Percentiles rank a stretch among this genome's conserved stretches.
These are phyloP conservation scores for Drosophila barbarae DNA, from an alignment of 2,888 invertebrate species.

Conservation along the genomic window DNA sequence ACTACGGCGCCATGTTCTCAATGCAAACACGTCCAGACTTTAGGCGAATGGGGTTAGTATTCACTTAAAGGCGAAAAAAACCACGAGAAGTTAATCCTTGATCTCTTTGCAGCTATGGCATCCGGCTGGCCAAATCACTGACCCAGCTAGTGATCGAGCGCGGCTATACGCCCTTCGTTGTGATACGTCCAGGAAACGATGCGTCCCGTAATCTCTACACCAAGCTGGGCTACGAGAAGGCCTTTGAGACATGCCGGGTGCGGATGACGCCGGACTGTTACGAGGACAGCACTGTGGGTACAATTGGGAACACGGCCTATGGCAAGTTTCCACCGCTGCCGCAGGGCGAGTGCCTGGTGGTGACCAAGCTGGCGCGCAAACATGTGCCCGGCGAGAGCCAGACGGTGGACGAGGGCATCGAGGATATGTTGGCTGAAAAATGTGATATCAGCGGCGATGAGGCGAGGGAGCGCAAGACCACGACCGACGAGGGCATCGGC, in stretches of 20 bases:
- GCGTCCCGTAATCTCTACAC: slow-evolving; percentile 91
- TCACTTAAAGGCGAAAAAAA: neutral
- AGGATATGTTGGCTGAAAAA: slow-evolving; percentile 80
- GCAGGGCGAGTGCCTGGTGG: slow-evolving; percentile 56
- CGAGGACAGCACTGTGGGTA: slow-evolving; percentile 58
- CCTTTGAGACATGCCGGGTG: slow-evolving; percentile 89
- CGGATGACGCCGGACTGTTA: slow-evolving; percentile 83
- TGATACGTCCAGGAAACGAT: slow-evolving; percentile 92
- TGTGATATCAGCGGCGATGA: slow-evolving; percentile 79
- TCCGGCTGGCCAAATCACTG: slow-evolving; percentile 85
- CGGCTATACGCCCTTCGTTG: slow-evolving; percentile 91
- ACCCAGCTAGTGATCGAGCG: slow-evolving; percentile 85
- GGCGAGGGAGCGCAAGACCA: slow-evolving; percentile 75
- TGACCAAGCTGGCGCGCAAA: slow-evolving; percentile 46
- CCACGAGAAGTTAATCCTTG: neutral
- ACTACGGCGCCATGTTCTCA: slow-evolving; percentile 95
- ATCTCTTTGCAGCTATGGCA: slow-evolving; percentile 82
- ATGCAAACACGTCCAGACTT: slow-evolving; percentile 92
- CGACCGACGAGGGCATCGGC: slow-evolving; percentile 78
- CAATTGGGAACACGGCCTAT: slow-evolving; percentile 65
- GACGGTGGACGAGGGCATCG: slow-evolving; percentile 78
- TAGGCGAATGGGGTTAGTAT: slow-evolving; percentile 83
- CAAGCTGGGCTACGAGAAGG: slow-evolving; percentile 90
- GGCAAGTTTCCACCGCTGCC: slow-evolving; percentile 67
- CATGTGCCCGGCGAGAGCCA: slow-evolving; percentile 63